These are phyloP conservation scores for Notechis scutatus DNA, from an alignment of 2,113 vertebrate species.

Conservation along the genomic window DNA sequence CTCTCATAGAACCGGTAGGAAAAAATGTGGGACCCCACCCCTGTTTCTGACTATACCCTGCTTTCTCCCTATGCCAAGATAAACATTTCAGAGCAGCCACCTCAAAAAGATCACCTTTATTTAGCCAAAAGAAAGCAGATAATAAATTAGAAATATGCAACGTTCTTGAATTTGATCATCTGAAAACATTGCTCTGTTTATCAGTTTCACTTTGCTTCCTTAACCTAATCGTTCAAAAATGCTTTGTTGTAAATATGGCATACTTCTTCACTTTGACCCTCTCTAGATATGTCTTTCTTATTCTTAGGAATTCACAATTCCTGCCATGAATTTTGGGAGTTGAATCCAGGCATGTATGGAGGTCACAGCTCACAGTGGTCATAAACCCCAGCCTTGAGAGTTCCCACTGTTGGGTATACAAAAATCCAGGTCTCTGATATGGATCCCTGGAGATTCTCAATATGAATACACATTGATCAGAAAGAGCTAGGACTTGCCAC, in stretches of 20 bases:
- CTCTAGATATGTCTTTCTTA: neutral
- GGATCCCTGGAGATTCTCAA: neutral
- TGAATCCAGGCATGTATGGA: neutral
- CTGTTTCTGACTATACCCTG: neutral
- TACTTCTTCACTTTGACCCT: neutral
- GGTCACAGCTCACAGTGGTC: neutral
- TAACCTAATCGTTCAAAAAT: neutral
- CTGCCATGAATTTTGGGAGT: neutral
- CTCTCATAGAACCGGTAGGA: too few relatives aligned
- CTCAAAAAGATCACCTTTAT: neutral
- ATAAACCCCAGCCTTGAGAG: neutral
- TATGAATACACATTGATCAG: neutral
- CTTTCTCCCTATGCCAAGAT: neutral
- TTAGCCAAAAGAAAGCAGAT: neutral
- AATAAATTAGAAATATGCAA: neutral
- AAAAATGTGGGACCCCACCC: too few relatives aligned
- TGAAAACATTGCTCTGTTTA: neutral
- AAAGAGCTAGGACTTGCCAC: neutral
- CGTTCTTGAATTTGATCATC: neutral
- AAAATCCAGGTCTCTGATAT: neutral
- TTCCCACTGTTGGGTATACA: neutral
- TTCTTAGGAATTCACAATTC: neutral
- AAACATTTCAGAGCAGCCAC: slow-evolving; percentile 4
- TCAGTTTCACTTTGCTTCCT: neutral
- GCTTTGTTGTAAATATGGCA: neutral